Evolutionary conservation across 2,888 invertebrate species (phyloP).

Genomic region (Nesidiocoris tenuis): DNA sequence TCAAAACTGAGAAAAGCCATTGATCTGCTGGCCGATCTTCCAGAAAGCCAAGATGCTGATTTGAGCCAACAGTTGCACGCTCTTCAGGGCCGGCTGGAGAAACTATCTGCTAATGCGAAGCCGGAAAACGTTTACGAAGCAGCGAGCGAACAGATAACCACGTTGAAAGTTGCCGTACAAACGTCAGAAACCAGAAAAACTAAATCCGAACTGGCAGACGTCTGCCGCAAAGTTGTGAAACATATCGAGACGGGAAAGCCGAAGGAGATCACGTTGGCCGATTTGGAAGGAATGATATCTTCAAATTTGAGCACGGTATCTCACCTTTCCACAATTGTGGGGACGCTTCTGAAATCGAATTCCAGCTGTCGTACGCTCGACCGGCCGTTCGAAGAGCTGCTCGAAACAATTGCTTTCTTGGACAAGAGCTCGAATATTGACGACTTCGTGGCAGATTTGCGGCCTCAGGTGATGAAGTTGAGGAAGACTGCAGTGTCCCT

Average conservation of each 20-base stretch:
- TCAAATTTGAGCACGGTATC: neutral
- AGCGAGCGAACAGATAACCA: neutral
- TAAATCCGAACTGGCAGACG: neutral
- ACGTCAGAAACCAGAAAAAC: neutral
- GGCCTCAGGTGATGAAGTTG: neutral
- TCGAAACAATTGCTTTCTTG: neutral
- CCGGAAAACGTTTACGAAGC: neutral
- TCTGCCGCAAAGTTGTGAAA: conserved; percentile 10
- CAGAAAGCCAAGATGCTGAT: neutral
- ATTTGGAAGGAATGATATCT: conserved; percentile 9
- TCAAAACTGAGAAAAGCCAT: conserved; percentile 16
- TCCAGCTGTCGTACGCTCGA: neutral
- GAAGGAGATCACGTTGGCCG: conserved; percentile 1
- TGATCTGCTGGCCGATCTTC: conserved; percentile 8
- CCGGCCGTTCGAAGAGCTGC: neutral
- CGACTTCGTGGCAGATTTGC: conserved; percentile 21
- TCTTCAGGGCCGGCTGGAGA: conserved; percentile 9
- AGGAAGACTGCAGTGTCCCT: conserved; percentile 4
- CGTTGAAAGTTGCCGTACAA: conserved; percentile 1
- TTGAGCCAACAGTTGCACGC: neutral
- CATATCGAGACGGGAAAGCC: conserved; percentile 4
- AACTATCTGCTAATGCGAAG: neutral
- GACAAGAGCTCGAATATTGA: conserved; percentile 18
- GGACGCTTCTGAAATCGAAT: neutral
- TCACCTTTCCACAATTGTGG: neutral